These are phyloP conservation scores for Tapirus indicus DNA, from an alignment of 2,797 vertebrate genomes.

Conservation along the genomic window DNA sequence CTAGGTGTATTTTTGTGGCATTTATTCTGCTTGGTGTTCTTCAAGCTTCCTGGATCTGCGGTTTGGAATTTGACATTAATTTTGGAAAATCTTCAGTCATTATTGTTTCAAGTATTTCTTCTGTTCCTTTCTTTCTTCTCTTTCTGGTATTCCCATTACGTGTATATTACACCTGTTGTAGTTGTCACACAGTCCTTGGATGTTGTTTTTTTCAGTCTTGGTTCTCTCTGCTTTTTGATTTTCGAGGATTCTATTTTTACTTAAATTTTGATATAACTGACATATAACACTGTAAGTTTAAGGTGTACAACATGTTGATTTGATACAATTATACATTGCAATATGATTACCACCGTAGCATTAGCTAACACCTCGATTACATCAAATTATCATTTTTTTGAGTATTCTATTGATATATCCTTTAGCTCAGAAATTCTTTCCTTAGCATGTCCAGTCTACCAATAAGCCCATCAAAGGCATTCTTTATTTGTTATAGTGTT, in stretches of 20 bases:
- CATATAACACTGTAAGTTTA: neutral
- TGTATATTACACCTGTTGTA: neutral
- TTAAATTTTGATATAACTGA: neutral
- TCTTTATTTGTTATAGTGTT: neutral
- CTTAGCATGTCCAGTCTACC: neutral
- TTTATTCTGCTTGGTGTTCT: neutral
- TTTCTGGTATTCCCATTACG: neutral
- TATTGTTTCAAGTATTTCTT: neutral
- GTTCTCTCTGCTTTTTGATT: neutral
- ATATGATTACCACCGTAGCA: neutral
- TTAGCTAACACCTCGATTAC: neutral
- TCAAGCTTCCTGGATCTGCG: too few relatives aligned
- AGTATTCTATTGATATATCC: neutral
- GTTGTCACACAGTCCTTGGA: neutral
- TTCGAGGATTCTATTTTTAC: neutral
- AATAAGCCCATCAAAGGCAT: neutral
- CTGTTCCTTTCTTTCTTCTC: neutral
- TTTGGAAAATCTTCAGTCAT: neutral
- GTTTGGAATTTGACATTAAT: neutral
- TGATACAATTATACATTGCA: neutral
- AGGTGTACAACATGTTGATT: neutral
- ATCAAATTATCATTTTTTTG: neutral
- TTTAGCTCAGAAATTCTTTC: neutral
- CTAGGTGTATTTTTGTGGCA: neutral
- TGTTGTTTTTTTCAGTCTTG: neutral